Percentiles rank a stretch among this genome's conserved stretches.
Conservation (phyloP, 1,140 invertebrate genomes). For the Apis dorsata region DNA sequence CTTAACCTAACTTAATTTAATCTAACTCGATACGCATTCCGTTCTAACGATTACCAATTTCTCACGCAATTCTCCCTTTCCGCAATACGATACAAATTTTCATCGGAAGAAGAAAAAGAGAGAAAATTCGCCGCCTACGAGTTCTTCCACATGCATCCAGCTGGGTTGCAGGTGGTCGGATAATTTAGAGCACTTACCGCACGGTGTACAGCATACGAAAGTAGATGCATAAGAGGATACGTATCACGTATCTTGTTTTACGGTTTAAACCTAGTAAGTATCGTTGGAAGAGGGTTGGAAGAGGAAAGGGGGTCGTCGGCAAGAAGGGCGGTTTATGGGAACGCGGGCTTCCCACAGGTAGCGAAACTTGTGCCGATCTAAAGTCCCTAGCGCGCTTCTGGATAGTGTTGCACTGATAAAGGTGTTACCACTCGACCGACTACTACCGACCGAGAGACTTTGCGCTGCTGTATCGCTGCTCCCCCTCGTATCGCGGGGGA, state of each 20-base stretch:
- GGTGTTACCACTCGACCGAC: conserved; percentile 21
- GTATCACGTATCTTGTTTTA: conserved; percentile 60
- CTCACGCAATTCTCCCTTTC: no score
- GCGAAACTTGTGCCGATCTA: conserved; percentile 2
- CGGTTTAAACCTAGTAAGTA: conserved; percentile 66
- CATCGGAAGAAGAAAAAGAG: no score
- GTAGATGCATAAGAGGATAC: conserved; percentile 65
- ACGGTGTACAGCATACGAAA: conserved; percentile 65
- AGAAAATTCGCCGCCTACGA: conserved; percentile 55
- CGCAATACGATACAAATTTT: neutral
- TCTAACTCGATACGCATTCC: neutral
- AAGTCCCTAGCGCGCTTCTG: conserved; percentile 33
- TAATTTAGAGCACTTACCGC: conserved; percentile 71
- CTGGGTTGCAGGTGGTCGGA: conserved; percentile 61
- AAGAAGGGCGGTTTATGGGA: conserved; percentile 18
- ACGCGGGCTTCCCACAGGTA: conserved; percentile 22
- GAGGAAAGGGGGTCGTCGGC: conserved; percentile 18
- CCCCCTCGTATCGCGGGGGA: conserved; percentile 53
- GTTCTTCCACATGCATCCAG: neutral
- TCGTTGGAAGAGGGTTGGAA: conserved; percentile 53
- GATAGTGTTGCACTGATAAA: conserved; percentile 44
- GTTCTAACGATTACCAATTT: no score
- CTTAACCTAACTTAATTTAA: neutral
- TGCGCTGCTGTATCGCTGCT: conserved; percentile 29
- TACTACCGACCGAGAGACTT: conserved; percentile 23